Conservation (phyloP, 23 tunicate species). For the Ciona savignyi region DNA sequence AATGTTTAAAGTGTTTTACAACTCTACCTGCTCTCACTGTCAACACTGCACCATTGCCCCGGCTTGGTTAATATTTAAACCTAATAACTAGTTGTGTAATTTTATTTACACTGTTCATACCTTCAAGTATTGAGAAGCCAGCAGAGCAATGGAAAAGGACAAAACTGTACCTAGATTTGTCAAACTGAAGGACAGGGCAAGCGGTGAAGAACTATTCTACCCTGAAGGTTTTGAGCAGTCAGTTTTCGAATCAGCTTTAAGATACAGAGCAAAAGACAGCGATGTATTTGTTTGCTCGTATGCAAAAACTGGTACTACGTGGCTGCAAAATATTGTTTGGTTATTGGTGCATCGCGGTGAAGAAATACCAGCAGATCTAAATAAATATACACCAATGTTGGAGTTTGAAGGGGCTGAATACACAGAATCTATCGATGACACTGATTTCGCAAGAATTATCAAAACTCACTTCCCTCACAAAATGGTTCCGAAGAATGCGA, state of each 20-base stretch:
- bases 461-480: constrained; percentile 22
- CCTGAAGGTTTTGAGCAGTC: too few species aligned
- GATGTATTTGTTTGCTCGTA: background rate
- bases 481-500: constrained; percentile 21
- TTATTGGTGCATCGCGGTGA: background rate
- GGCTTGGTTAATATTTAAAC: too few species aligned
- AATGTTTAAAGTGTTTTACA: too few species aligned
- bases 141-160: too few species aligned
- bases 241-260: background rate
- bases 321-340: background rate
- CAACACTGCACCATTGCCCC: too few species aligned
- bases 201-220: too few species aligned
- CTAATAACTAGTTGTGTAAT: too few species aligned
- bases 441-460: constrained; percentile 10
- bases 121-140: too few species aligned
- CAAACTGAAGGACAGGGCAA: too few species aligned
- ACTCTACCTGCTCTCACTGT: too few species aligned
- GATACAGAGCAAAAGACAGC: background rate
- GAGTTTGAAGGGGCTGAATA: constrained; percentile 39
- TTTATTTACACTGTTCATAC: too few species aligned
- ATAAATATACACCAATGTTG: constrained; percentile 30
- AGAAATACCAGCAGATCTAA: background rate
- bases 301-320: background rate
- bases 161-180: too few species aligned
- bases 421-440: background rate